A percentile compares a stretch with the other conserved stretches of the same genome.
Evolutionary conservation across 2,797 vertebrate genomes (phyloP).

Genomic region (Scleropages formosus): DNA sequence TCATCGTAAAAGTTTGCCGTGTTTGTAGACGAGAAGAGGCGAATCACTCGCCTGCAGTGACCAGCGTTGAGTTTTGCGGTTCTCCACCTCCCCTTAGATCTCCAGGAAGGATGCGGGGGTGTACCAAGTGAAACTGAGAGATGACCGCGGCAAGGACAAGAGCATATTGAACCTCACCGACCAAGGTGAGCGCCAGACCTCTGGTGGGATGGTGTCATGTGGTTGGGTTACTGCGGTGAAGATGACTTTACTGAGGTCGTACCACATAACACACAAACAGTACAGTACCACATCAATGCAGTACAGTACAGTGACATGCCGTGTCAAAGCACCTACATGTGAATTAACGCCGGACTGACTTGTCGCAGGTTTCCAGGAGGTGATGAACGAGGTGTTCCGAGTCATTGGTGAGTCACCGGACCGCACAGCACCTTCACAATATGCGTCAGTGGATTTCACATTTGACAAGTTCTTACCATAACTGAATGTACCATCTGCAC

Average conservation of each 20-base stretch:
- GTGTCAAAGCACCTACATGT: conserved; percentile 29
- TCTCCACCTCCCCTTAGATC: conserved; percentile 68
- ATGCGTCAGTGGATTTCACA: not conserved
- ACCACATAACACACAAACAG: too few species aligned
- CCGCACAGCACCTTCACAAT: not conserved
- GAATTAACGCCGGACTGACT: conserved; percentile 33
- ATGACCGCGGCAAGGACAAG: conserved; percentile 88
- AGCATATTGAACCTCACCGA: conserved; percentile 81
- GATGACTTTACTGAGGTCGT: too few species aligned
- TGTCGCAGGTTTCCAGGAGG: conserved; percentile 83
- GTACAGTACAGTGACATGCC: not conserved
- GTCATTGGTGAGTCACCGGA: conserved; percentile 82
- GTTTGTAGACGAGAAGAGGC: not conserved
- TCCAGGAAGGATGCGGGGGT: conserved; percentile 85
- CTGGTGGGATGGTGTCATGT: not conserved
- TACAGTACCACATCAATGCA: too few species aligned
- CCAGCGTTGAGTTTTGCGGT: conserved; percentile 29
- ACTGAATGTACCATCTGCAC: too few species aligned
- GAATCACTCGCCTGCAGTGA: not conserved
- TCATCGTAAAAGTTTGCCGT: not conserved
- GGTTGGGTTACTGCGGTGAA: not conserved
- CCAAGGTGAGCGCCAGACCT: conserved; percentile 66
- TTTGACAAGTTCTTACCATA: too few species aligned
- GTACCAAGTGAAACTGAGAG: conserved; percentile 85
- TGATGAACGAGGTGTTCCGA: conserved; percentile 92